A percentile compares a stretch with the other conserved stretches of the same genome.
phyloP scores from a whole-genome alignment of 2,888 invertebrate species.

The Macaria liturata region DNA sequence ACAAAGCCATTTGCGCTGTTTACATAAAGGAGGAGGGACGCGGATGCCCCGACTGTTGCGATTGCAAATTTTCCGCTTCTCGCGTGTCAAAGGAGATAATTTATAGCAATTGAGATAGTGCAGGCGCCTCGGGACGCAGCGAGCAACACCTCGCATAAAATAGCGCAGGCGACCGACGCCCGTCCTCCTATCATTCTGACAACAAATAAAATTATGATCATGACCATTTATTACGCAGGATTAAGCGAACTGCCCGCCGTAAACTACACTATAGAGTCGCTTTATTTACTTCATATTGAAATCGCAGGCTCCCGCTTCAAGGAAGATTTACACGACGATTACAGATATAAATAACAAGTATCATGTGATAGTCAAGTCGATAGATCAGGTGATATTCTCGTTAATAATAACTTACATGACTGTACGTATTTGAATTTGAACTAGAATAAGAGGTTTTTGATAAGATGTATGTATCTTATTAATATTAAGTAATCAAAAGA shows the following conservation, averaged over 20 bases:
- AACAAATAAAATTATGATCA: conserved; percentile 69
- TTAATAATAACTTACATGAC: neutral
- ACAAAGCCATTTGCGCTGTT: conserved; percentile 76
- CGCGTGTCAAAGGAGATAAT: conserved; percentile 75
- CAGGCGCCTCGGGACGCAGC: conserved; percentile 60
- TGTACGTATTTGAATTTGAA: neutral
- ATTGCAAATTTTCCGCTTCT: conserved; percentile 77
- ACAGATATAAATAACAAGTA: conserved; percentile 14
- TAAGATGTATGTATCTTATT: no score
- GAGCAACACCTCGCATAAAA: conserved; percentile 68
- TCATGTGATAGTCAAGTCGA: conserved; percentile 12
- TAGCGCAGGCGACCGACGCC: conserved; percentile 56
- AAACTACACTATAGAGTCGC: conserved; percentile 38
- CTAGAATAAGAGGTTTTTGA: no score
- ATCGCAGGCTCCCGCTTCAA: conserved; percentile 18
- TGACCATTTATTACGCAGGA: conserved; percentile 61
- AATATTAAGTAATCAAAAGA: no score
- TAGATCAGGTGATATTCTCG: conserved; percentile 3
- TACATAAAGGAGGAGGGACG: conserved; percentile 68
- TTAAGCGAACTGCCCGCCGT: conserved; percentile 49
- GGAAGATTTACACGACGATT: conserved; percentile 18
- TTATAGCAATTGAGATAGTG: conserved; percentile 77
- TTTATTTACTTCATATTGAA: conserved; percentile 31
- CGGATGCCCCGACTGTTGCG: conserved; percentile 57
- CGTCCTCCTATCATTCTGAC: conserved; percentile 61